Percentiles rank a stretch among this genome's conserved stretches.
These are phyloP conservation scores for Tholera decimalis DNA, from an alignment of 2,888 invertebrate genomes.

Conservation along the genomic window DNA sequence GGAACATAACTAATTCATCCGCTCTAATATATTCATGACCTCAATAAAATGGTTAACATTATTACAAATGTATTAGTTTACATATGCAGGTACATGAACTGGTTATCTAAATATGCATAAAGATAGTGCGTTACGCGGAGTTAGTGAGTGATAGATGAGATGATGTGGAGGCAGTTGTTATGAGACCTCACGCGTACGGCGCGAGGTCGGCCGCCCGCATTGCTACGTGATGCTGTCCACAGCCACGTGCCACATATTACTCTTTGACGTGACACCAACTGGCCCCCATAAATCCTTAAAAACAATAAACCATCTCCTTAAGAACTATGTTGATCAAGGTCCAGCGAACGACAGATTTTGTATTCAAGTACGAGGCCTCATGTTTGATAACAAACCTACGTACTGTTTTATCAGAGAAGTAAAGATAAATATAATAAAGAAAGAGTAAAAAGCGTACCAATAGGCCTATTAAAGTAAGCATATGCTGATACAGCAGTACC, in stretches of 20 bases:
- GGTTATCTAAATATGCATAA: constrained; percentile 30
- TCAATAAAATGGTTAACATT: constrained; percentile 21
- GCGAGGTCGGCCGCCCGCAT: constrained; percentile 65
- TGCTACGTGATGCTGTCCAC: constrained; percentile 67
- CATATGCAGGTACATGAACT: constrained; percentile 11
- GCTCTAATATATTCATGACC: constrained; percentile 32
- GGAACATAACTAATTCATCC: constrained; percentile 30
- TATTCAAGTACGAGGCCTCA: constrained; percentile 8
- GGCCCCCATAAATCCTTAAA: constrained; percentile 20
- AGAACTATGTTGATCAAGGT: constrained; percentile 17
- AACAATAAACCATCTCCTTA: constrained; percentile 30
- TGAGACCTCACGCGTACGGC: constrained; percentile 55
- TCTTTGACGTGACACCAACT: constrained; percentile 39
- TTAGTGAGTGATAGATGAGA: constrained; percentile 49
- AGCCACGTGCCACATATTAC: constrained; percentile 58
- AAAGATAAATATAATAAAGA: constrained; percentile 42
- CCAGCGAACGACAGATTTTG: not conserved
- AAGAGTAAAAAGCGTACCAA: constrained; percentile 73
- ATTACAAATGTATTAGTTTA: constrained; percentile 31
- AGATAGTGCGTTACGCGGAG: constrained; percentile 21
- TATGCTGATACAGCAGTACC: constrained; percentile 77
- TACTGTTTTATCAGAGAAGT: constrained; percentile 38
- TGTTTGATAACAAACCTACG: constrained; percentile 41
- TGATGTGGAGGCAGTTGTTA: constrained; percentile 46
- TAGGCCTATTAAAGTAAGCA: constrained; percentile 75